Conservation (phyloP, 2,113 vertebrate genomes). For the Malurus melanocephalus region DNA sequence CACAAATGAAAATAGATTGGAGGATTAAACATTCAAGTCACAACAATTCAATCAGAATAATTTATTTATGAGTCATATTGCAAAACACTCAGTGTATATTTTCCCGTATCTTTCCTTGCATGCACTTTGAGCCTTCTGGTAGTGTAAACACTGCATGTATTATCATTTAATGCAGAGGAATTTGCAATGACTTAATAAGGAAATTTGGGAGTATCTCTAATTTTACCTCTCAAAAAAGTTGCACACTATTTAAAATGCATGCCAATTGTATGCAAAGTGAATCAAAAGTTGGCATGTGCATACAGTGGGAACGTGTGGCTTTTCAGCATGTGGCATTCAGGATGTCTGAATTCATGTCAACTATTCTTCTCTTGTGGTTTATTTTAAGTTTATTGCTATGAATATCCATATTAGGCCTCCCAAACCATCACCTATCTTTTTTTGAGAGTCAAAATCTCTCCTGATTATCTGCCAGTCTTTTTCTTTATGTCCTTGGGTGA, state of each 20-base stretch:
- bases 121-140: constrained; percentile 43
- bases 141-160: constrained; percentile 47
- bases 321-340: not conserved
- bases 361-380: not conserved
- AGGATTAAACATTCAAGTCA: constrained; percentile 23
- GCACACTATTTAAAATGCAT: not conserved
- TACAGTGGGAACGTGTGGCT: not conserved
- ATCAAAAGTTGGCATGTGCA: not conserved
- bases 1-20: constrained; percentile 9
- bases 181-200: constrained; percentile 31
- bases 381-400: constrained; percentile 40
- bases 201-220: not conserved
- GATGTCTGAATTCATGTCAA: not conserved
- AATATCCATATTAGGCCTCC: constrained; percentile 10
- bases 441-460: constrained; percentile 23
- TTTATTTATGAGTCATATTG: constrained; percentile 71
- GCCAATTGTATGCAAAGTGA: not conserved
- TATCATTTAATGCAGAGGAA: constrained; percentile 43
- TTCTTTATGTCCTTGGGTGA: not conserved
- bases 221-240: not conserved
- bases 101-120: constrained; percentile 50
- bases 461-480: constrained; percentile 49
- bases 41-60: constrained; percentile 55
- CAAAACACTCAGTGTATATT: constrained; percentile 50
- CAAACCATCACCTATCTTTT: constrained; percentile 26